A percentile compares a stretch with the other conserved stretches of the same genome.
These are phyloP conservation scores for Hydractinia echinata DNA, from an alignment of 30 jellyfish, hydroid and myxozoan species.

Conservation along the genomic window DNA sequence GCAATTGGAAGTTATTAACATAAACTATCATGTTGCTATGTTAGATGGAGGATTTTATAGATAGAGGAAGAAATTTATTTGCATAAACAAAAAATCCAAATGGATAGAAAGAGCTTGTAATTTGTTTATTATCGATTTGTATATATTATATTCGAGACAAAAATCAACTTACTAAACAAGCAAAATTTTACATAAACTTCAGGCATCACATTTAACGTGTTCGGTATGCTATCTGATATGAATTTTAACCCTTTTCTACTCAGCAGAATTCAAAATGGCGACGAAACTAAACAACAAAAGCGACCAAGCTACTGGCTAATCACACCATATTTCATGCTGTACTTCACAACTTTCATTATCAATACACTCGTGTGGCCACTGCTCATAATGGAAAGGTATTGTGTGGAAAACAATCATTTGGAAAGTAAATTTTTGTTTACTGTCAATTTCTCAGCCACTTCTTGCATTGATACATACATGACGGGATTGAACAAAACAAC, in stretches of 20 bases:
- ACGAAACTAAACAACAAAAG: not conserved
- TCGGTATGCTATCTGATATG: not conserved
- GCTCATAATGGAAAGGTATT: slow-evolving; percentile 19
- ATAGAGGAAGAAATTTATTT: no score
- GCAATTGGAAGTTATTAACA: no score
- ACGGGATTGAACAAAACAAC: not conserved
- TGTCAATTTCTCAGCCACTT: not conserved
- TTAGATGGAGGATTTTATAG: no score
- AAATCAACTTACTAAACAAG: no score
- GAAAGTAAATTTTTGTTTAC: not conserved
- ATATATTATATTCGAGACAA: no score
- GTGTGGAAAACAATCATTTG: not conserved
- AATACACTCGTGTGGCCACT: slow-evolving; percentile 38
- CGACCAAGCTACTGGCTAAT: slow-evolving; percentile 21
- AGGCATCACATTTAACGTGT: no score
- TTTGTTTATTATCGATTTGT: no score
- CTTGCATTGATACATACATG: slow-evolving; percentile 22
- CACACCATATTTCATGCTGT: slow-evolving; percentile 27
- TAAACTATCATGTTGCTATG: no score
- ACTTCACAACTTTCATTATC: slow-evolving; percentile 8
- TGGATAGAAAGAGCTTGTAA: no score
- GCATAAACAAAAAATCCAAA: no score
- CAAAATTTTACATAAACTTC: no score
- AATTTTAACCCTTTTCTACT: not conserved
- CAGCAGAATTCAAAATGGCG: not conserved